phyloP scores from a whole-genome alignment of 2,797 vertebrate genomes.

The Labroides dimidiatus region DNA sequence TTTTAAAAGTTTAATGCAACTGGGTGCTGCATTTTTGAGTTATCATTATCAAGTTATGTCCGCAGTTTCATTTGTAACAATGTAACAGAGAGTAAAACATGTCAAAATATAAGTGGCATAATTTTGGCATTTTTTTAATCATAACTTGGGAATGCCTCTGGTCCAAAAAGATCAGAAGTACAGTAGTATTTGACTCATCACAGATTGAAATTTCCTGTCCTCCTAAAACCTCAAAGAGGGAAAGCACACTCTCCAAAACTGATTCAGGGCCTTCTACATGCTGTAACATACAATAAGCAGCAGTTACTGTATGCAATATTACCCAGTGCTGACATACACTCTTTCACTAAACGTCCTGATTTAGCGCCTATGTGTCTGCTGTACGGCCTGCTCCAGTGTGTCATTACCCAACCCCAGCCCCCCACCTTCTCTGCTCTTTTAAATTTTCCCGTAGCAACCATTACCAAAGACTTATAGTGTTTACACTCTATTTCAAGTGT shows the following conservation, averaged over 20 bases:
- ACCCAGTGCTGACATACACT: not conserved
- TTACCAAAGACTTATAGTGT: constrained; percentile 57
- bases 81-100: too few relatives aligned
- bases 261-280: constrained; percentile 4
- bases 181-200: too few relatives aligned
- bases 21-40: too few relatives aligned
- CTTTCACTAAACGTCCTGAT: constrained; percentile 44
- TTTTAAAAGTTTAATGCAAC: too few relatives aligned
- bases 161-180: too few relatives aligned
- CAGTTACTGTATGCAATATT: constrained; percentile 16
- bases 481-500: constrained; percentile 55
- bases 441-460: constrained; percentile 55
- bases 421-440: constrained; percentile 8
- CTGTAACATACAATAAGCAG: constrained; percentile 16
- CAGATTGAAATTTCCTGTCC: constrained; percentile 19
- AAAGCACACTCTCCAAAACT: constrained; percentile 10
- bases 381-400: constrained; percentile 21
- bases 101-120: too few relatives aligned
- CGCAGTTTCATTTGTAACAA: too few relatives aligned
- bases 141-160: too few relatives aligned
- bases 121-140: too few relatives aligned
- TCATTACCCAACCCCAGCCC: not conserved
- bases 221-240: not conserved
- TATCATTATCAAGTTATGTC: too few relatives aligned
- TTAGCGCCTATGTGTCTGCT: constrained; percentile 18